Conservation (phyloP, 2,113 vertebrate species). For the Siniperca chuatsi region DNA sequence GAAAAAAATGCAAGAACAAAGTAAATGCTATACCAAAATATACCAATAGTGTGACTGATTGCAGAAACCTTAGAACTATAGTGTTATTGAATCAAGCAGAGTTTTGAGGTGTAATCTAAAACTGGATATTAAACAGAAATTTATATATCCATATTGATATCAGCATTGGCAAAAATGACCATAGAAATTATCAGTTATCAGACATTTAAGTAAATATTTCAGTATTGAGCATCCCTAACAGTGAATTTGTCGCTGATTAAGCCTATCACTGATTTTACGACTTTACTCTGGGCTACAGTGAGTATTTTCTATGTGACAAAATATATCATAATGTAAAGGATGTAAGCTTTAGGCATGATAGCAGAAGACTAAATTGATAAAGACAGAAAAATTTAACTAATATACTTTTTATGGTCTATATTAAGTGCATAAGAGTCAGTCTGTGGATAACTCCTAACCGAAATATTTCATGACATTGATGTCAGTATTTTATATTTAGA, state of each 20-base stretch:
- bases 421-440: conserved; percentile 6
- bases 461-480: conserved; percentile 44
- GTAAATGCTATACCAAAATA: background rate
- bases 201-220: conserved; percentile 17
- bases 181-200: conserved; percentile 14
- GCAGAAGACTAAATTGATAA: conserved; percentile 7
- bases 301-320: conserved; percentile 39
- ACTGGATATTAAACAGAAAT: background rate
- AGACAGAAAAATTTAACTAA: background rate
- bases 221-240: background rate
- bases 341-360: background rate
- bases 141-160: background rate
- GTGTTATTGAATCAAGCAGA: background rate
- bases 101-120: background rate
- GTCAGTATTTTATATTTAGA: conserved; percentile 52
- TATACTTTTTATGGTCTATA: conserved; percentile 17
- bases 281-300: conserved; percentile 25
- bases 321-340: conserved; percentile 6
- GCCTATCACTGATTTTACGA: conserved; percentile 19
- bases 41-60: background rate
- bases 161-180: background rate
- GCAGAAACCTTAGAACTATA: background rate
- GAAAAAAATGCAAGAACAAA: background rate
- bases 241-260: conserved; percentile 15
- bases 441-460: conserved; percentile 10